Evolutionary conservation across 2,797 vertebrate genomes (phyloP).

Genomic region (Enteromius thamalakanensis): DNA sequence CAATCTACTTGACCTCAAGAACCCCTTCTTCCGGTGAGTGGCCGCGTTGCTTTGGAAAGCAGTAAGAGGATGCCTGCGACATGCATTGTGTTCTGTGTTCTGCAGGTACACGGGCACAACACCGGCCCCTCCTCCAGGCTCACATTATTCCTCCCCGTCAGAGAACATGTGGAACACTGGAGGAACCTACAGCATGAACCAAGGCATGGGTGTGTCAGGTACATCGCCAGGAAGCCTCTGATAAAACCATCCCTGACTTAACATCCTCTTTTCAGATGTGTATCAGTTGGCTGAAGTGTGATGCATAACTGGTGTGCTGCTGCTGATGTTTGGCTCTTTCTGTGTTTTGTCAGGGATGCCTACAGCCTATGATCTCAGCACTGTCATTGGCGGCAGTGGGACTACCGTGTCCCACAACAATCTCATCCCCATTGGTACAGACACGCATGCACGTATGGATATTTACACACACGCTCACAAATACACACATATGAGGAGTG

Average conservation of each 20-base stretch:
- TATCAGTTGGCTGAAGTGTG: not conserved
- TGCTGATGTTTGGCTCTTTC: not conserved
- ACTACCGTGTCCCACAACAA: constrained; percentile 91
- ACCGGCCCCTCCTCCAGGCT: constrained; percentile 91
- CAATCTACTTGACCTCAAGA: constrained; percentile 95
- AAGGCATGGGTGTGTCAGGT: constrained; percentile 90
- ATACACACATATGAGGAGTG: constrained; percentile 1
- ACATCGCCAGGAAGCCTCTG: constrained; percentile 60
- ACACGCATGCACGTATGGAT: constrained; percentile 58
- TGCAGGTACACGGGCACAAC: constrained; percentile 90
- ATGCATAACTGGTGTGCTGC: not conserved
- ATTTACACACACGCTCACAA: constrained; percentile 28
- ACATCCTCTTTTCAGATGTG: not conserved
- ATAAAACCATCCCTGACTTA: not conserved
- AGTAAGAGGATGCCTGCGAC: not conserved
- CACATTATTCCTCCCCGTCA: constrained; percentile 93
- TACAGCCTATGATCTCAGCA: constrained; percentile 93
- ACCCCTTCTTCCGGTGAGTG: constrained; percentile 93
- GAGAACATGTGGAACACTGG: constrained; percentile 96
- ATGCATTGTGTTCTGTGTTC: constrained; percentile 1
- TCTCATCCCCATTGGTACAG: constrained; percentile 92
- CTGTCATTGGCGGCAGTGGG: constrained; percentile 87
- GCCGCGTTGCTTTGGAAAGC: not conserved
- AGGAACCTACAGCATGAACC: constrained; percentile 86
- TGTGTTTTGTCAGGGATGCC: constrained; percentile 84